Percentiles rank a stretch among this genome's conserved stretches.
phyloP scores from a whole-genome alignment of 2,888 invertebrate species.

The Cerceris ruficornis region DNA sequence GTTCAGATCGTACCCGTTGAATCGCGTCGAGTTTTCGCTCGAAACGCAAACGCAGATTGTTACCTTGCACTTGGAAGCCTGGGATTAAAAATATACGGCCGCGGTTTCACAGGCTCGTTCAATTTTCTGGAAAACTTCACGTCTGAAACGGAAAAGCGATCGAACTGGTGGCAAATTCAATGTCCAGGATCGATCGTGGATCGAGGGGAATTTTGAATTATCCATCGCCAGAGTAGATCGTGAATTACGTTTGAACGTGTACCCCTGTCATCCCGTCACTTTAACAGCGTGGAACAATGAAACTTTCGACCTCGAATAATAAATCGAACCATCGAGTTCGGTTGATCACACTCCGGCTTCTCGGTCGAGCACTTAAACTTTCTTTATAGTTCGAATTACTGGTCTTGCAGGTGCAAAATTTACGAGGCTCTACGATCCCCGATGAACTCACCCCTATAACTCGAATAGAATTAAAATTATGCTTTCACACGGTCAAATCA shows the following conservation, averaged over 20 bases:
- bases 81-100: too few species aligned
- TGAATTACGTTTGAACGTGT: slow-evolving; percentile 33
- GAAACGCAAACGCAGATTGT: background rate
- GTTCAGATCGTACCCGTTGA: background rate
- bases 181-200: too few species aligned
- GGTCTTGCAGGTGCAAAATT: slow-evolving; percentile 20
- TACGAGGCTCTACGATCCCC: slow-evolving; percentile 17
- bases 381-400: slow-evolving; percentile 38
- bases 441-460: slow-evolving; percentile 18
- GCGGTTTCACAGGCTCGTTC: too few species aligned
- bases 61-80: too few species aligned
- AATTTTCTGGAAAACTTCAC: too few species aligned
- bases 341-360: slow-evolving; percentile 32
- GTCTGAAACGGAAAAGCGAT: too few species aligned
- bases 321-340: slow-evolving; percentile 52
- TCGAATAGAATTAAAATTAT: background rate
- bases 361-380: slow-evolving; percentile 50
- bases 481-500: too few species aligned
- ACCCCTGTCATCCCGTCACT: slow-evolving; percentile 31
- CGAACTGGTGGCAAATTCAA: too few species aligned
- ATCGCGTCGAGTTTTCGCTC: background rate
- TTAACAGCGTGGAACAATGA: slow-evolving; percentile 46
- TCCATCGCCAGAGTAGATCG: too few species aligned
- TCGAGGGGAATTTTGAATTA: too few species aligned
- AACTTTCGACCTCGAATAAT: slow-evolving; percentile 53